Percentiles rank a stretch among this genome's conserved stretches.
Evolutionary conservation across 2,113 vertebrate genomes (phyloP).

Genomic region (zebrafish (Danio rerio)): GRCz12tu NC_133186.1:26920501-26921000

Average conservation of each 20-base stretch:
- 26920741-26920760: neutral
- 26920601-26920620: constrained; percentile 86
- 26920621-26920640: constrained; percentile 84
- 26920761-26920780: neutral
- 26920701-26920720: constrained; percentile 86
- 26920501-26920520: neutral
- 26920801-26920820: neutral
- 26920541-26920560: constrained; percentile 76
- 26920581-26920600: constrained; percentile 87
- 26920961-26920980: constrained; percentile 91
- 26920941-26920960: constrained; percentile 84
- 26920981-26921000: constrained; percentile 79
- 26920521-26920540: constrained; percentile 9
- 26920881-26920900: constrained; percentile 82
- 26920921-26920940: constrained; percentile 85
- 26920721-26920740: constrained; percentile 90
- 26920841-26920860: constrained; percentile 87
- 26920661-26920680: constrained; percentile 91
- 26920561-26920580: constrained; percentile 89
- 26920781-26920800: neutral
- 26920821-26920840: constrained; percentile 83
- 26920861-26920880: constrained; percentile 87
- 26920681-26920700: constrained; percentile 89
- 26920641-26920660: constrained; percentile 86
- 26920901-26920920: constrained; percentile 77